Percentiles rank a stretch among this genome's conserved stretches.
Evolutionary conservation across 2,113 vertebrate species (phyloP).

Genomic region (Charina bottae): DNA sequence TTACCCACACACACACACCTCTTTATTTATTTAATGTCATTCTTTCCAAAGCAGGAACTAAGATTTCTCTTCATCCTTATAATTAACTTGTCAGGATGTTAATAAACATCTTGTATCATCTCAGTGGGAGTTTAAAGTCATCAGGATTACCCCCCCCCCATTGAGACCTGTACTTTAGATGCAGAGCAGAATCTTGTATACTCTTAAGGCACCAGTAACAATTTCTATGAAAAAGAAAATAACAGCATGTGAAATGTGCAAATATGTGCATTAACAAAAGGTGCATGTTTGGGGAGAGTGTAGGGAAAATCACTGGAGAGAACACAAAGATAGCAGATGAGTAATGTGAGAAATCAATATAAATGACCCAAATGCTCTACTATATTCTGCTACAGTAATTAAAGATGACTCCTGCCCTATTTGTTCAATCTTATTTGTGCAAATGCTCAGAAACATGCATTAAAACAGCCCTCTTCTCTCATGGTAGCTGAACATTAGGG

Average conservation of each 20-base stretch:
- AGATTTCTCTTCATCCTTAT: slow-evolving; percentile 31
- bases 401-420: neutral
- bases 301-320: neutral
- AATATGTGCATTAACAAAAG: neutral
- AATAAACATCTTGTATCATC: slow-evolving; percentile 35
- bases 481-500: neutral
- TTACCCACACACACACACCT: no score
- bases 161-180: neutral
- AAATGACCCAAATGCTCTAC: neutral
- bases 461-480: neutral
- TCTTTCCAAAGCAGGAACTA: slow-evolving; percentile 4
- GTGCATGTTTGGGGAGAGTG: neutral
- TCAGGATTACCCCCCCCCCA: neutral
- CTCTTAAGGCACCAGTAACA: neutral
- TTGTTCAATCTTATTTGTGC: neutral
- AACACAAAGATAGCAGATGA: neutral
- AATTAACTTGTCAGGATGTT: slow-evolving; percentile 39
- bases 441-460: neutral
- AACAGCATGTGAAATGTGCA: neutral
- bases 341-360: neutral
- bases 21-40: slow-evolving; percentile 29
- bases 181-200: slow-evolving; percentile 1
- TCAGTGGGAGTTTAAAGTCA: slow-evolving; percentile 28
- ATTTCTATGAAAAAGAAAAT: neutral
- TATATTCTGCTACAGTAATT: neutral